phyloP scores from a whole-genome alignment of 2,113 vertebrate species.

The Gymnocephalus cernua region DNA sequence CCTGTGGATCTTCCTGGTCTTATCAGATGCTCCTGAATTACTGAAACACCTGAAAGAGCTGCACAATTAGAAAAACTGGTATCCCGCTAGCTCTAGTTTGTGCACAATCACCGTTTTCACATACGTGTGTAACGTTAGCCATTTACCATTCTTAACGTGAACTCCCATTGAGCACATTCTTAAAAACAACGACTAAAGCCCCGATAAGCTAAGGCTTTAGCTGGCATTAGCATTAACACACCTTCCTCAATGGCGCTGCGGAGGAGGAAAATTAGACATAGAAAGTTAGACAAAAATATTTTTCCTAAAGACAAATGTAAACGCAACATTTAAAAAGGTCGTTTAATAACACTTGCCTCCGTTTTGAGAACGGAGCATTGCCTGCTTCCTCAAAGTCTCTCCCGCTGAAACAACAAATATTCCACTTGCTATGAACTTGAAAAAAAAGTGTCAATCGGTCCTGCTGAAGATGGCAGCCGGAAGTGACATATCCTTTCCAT shows the following conservation, averaged over 20 bases:
- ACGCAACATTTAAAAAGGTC: not conserved
- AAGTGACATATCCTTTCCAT: not conserved
- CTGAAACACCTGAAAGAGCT: not conserved
- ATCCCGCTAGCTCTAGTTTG: not conserved
- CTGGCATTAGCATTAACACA: no score
- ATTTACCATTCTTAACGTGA: accelerated
- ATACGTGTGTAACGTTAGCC: not conserved
- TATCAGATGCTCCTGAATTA: not conserved
- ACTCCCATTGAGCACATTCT: not conserved
- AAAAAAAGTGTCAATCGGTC: not conserved
- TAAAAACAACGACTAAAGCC: not conserved
- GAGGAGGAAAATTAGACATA: no score
- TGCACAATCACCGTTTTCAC: no score
- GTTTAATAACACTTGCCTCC: not conserved
- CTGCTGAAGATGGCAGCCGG: not conserved
- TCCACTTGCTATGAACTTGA: no score
- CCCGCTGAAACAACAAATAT: no score
- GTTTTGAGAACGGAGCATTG: not conserved
- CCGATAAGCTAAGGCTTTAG: not conserved
- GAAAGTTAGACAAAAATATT: no score
- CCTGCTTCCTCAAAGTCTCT: not conserved
- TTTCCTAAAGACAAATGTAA: not conserved
- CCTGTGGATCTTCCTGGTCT: not conserved
- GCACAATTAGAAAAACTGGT: not conserved
- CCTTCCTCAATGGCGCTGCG: no score